These are phyloP conservation scores for Crenichthys baileyi DNA, from an alignment of 2,797 vertebrate species.

Conservation along the genomic window DNA sequence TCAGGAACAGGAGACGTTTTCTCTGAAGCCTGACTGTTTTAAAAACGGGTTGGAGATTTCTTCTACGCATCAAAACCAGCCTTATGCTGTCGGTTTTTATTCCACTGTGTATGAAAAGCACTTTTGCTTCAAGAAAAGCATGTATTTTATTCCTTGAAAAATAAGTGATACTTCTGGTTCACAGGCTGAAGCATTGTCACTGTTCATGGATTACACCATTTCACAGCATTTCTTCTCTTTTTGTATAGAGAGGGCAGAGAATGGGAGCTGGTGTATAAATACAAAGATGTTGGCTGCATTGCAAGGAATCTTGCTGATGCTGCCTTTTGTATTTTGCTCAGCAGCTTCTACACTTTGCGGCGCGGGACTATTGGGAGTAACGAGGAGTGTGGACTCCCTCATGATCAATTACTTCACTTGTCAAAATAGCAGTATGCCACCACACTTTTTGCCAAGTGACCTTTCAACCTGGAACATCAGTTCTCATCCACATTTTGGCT, in stretches of 20 bases:
- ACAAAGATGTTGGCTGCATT: constrained; percentile 39
- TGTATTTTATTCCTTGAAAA: constrained; percentile 21
- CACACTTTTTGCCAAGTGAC: constrained; percentile 55
- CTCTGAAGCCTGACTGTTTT: constrained; percentile 22
- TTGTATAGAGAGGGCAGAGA: constrained; percentile 9
- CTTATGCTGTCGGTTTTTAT: constrained; percentile 18
- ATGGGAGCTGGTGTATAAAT: constrained; percentile 27
- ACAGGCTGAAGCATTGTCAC: constrained; percentile 46
- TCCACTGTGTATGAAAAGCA: constrained; percentile 10
- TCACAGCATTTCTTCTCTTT: constrained; percentile 35
- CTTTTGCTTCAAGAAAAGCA: constrained; percentile 35
- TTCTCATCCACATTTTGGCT: constrained; percentile 40
- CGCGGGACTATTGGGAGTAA: constrained; percentile 46
- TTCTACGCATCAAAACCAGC: constrained; percentile 11
- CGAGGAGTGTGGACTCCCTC: constrained; percentile 66
- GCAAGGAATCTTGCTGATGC: constrained; percentile 55
- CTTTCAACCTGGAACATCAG: constrained; percentile 52
- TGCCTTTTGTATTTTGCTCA: constrained; percentile 46
- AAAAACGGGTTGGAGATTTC: constrained; percentile 37
- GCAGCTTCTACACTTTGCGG: constrained; percentile 48
- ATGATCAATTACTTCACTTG: constrained; percentile 79
- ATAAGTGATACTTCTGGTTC: constrained; percentile 43
- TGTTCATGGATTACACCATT: constrained; percentile 50
- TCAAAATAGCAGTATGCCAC: constrained; percentile 54
- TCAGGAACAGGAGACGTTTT: constrained; percentile 18